These are phyloP conservation scores for Propithecus perrieri DNA, from an alignment of 2,797 vertebrate species.

Conservation along the genomic window DNA sequence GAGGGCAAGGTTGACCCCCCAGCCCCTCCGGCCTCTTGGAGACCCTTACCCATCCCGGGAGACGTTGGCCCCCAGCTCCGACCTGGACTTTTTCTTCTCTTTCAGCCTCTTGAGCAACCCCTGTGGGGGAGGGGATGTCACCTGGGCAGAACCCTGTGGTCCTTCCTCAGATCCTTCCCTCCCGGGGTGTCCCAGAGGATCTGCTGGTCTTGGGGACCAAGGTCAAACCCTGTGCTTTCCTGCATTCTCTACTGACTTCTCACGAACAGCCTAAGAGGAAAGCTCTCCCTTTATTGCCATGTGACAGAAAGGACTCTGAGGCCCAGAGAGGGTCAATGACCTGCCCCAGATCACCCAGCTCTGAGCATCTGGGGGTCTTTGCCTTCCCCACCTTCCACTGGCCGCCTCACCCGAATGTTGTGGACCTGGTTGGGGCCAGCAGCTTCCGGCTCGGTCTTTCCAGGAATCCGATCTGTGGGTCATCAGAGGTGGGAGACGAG, in stretches of 20 bases:
- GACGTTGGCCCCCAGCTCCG: background rate
- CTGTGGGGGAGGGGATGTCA: constrained; percentile 31
- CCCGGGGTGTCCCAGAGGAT: background rate
- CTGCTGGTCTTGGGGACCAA: constrained; percentile 2
- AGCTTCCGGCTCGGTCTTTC: constrained; percentile 62
- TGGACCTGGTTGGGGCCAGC: constrained; percentile 77
- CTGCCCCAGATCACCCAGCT: background rate
- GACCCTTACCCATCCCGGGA: constrained; percentile 68
- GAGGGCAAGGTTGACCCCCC: rapidly evolving
- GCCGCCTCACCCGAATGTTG: constrained; percentile 82
- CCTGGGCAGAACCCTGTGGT: background rate
- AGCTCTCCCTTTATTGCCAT: background rate
- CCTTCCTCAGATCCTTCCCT: background rate
- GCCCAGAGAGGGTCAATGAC: background rate
- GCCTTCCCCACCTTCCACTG: background rate
- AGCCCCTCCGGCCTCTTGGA: background rate
- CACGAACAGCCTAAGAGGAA: background rate
- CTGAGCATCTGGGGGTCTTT: background rate
- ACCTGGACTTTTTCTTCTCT: constrained; percentile 75
- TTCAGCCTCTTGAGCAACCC: constrained; percentile 81
- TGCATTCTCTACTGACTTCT: background rate
- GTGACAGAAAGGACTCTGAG: background rate
- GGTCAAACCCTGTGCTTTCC: background rate
- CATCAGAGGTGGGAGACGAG: background rate
- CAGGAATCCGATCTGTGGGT: constrained; percentile 35